Evolutionary conservation across 2,888 invertebrate species (phyloP).

Genomic region (Sinelater perroti): DNA sequence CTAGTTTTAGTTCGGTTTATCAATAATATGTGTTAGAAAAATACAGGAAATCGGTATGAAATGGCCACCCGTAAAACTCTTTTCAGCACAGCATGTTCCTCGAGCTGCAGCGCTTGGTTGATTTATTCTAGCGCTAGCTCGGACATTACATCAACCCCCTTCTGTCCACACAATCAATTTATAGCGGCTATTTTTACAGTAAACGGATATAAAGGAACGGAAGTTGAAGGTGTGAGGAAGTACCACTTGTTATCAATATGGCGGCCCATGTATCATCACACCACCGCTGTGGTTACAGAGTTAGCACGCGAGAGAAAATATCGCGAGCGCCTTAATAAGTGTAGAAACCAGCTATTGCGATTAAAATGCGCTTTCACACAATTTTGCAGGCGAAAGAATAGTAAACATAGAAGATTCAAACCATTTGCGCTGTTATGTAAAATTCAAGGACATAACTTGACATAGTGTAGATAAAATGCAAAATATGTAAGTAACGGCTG

Average conservation of each 20-base stretch:
- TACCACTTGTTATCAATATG: slow-evolving; percentile 51
- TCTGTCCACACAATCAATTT: slow-evolving; percentile 51
- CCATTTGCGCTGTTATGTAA: slow-evolving; percentile 12
- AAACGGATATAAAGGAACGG: slow-evolving; percentile 44
- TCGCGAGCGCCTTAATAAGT: slow-evolving; percentile 20
- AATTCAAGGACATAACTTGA: slow-evolving; percentile 10
- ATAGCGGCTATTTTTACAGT: slow-evolving; percentile 49
- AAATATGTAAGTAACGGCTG: slow-evolving; percentile 9
- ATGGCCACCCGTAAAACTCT: slow-evolving; percentile 18
- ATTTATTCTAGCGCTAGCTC: slow-evolving; percentile 49
- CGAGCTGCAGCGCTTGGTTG: slow-evolving; percentile 50
- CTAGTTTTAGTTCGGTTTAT: too few species aligned
- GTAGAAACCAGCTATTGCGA: too few species aligned
- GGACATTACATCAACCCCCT: slow-evolving; percentile 53
- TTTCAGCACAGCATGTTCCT: slow-evolving; percentile 48
- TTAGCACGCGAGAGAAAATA: slow-evolving; percentile 33
- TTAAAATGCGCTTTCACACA: slow-evolving; percentile 17
- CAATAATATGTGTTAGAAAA: too few species aligned
- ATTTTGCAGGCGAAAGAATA: slow-evolving; percentile 9
- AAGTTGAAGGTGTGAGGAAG: slow-evolving; percentile 49
- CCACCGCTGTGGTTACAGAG: slow-evolving; percentile 21
- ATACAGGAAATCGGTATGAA: slow-evolving; percentile 20
- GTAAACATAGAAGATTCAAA: slow-evolving; percentile 22
- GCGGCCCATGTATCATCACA: slow-evolving; percentile 39
- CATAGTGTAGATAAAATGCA: slow-evolving; percentile 9